A percentile compares a stretch with the other conserved stretches of the same genome.
phyloP scores from a whole-genome alignment of 2,888 invertebrate genomes.

The Pyrocoelia pectoralis region DNA sequence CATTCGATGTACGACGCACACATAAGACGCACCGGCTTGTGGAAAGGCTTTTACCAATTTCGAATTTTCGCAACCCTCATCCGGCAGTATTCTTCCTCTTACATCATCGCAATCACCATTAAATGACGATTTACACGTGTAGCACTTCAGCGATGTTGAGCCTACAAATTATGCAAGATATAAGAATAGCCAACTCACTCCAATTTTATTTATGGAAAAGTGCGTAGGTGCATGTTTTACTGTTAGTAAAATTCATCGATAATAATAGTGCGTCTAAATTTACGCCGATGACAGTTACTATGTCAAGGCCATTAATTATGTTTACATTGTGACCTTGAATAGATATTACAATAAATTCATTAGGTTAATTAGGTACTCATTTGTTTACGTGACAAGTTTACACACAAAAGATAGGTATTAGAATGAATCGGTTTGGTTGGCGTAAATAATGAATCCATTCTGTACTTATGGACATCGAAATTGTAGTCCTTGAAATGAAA shows the following conservation, averaged over 20 bases:
- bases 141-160: slow-evolving; percentile 19
- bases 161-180: slow-evolving; percentile 4
- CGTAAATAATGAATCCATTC: too few relatives aligned
- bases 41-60: slow-evolving; percentile 21
- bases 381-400: too few relatives aligned
- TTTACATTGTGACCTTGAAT: not conserved
- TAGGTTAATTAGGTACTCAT: too few relatives aligned
- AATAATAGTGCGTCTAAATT: slow-evolving; percentile 2
- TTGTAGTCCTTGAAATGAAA: too few relatives aligned
- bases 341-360: not conserved
- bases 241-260: not conserved
- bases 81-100: slow-evolving; percentile 7
- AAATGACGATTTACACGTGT: slow-evolving; percentile 22
- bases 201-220: not conserved
- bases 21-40: slow-evolving; percentile 15
- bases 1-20: slow-evolving; percentile 24
- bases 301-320: not conserved
- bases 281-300: not conserved
- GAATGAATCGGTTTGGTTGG: too few relatives aligned
- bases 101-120: slow-evolving; percentile 21
- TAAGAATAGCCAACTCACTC: not conserved
- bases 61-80: slow-evolving; percentile 19
- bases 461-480: too few relatives aligned
- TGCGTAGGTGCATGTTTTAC: not conserved
- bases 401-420: too few relatives aligned